Base-by-base conservation (phyloP, 1,140 invertebrate species). In the Choristoneura fumiferana region DNA sequence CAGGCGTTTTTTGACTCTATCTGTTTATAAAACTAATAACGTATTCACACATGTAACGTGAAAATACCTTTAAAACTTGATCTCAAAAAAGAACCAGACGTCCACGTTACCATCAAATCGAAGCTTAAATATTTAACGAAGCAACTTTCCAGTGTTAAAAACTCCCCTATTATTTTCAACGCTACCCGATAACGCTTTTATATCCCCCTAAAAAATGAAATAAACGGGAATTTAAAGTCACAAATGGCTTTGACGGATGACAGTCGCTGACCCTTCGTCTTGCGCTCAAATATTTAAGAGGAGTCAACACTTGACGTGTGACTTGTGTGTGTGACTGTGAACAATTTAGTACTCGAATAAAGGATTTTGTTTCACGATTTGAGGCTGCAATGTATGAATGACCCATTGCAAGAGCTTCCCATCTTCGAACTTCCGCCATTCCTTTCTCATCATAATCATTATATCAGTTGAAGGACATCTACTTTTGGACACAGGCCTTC, bases 181-280 rank as follows among this genome's bases (percentile, higher is more conserved):
- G 65, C 65, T 69, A 86, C 81, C 76, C 76, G 79, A 81, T 78
- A 86, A 84, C 68, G 81, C 81, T 86, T 86, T 86, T 84, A 84
- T 78, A 69, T 62, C 66, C 62, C 71, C 73, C 71, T 65, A 64
- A 62, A 79, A 79, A 74, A 72, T 76, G 60, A 71, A 76, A 76
- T 76, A 78, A 75, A 76, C 67, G 68, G 79, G 75, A 76, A 76
- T 85, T 86, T 86, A 75, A 81, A 81, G 69, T 84, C 82, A 59
- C 76, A 82, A 78, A 83, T 80, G 83, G 78, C 79, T 79, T 84
- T 86, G 83, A 86, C 76, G 68, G 73, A 84, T 83, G 83, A 83
- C 76, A 75, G 49, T 60, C 9, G 58, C 63, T 81, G 78, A 79
- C 79, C 79, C 72, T 53, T 60, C 73, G 73, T 84, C 83, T 84